Evolutionary conservation across 2,113 vertebrate species (phyloP).

Genomic region (Mungos mungo): DNA sequence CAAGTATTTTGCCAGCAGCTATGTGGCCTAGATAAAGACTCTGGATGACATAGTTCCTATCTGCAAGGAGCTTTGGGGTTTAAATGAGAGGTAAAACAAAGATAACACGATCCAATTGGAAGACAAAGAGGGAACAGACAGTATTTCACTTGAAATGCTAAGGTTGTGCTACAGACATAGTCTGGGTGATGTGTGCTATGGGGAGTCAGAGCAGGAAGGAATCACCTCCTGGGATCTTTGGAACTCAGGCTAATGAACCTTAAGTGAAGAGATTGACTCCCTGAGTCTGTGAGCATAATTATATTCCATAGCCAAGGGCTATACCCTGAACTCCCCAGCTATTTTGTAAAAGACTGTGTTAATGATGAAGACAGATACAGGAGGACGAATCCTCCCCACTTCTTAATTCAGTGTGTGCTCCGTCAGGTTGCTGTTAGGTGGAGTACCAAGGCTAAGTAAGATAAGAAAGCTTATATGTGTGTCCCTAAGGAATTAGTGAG

Average conservation of each 20-base stretch:
- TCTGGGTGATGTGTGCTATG: slow-evolving; percentile 16
- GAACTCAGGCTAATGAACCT: slow-evolving; percentile 57
- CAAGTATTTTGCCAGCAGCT: slow-evolving; percentile 9
- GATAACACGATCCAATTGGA: background rate
- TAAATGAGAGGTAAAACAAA: slow-evolving; percentile 13
- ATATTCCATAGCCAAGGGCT: slow-evolving; percentile 31
- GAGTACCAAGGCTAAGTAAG: background rate
- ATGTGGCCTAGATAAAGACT: slow-evolving; percentile 33
- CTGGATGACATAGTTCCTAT: background rate
- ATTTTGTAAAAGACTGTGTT: slow-evolving; percentile 14
- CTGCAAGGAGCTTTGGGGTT: background rate
- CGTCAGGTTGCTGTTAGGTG: background rate
- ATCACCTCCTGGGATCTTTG: slow-evolving; percentile 49
- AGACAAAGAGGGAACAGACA: slow-evolving; percentile 11
- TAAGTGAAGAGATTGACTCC: slow-evolving; percentile 55
- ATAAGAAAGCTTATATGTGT: background rate
- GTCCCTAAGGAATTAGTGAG: background rate
- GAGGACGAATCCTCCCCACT: background rate
- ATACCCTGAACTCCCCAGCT: slow-evolving; percentile 30
- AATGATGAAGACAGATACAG: slow-evolving; percentile 4
- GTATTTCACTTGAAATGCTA: background rate
- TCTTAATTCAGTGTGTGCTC: background rate
- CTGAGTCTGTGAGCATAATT: slow-evolving; percentile 51
- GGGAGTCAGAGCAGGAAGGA: slow-evolving; percentile 59
- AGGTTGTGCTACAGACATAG: background rate